Percentiles rank a stretch among this genome's conserved stretches.
Conservation (phyloP, 2,888 invertebrate species). For the Eristalis tenax region DNA sequence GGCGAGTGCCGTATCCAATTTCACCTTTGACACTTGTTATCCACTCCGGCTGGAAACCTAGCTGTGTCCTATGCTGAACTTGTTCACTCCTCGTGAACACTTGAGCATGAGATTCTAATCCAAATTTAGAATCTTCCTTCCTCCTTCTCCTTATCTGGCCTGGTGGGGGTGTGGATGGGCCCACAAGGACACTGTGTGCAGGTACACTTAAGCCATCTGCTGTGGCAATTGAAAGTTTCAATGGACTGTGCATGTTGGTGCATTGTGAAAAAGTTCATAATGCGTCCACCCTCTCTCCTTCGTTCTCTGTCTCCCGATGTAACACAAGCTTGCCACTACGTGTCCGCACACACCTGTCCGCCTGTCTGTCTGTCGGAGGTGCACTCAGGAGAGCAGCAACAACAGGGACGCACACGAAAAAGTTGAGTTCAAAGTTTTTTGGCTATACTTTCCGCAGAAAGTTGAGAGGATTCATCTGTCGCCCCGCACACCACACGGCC, state of each 20-base stretch:
- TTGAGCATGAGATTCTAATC: slow-evolving; percentile 58
- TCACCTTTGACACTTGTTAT: slow-evolving; percentile 65
- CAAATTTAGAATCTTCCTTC: slow-evolving; percentile 52
- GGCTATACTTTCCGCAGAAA: not conserved
- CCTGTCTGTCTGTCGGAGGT: not conserved
- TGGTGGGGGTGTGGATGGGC: not conserved
- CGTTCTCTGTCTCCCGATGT: slow-evolving; percentile 5
- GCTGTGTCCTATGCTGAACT: slow-evolving; percentile 22
- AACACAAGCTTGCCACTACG: slow-evolving; percentile 1
- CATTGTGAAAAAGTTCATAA: slow-evolving; percentile 6
- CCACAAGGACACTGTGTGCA: not conserved
- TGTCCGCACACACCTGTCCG: not conserved
- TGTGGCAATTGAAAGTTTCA: slow-evolving; percentile 50
- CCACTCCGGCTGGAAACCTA: slow-evolving; percentile 17
- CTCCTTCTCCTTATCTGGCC: not conserved
- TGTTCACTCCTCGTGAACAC: slow-evolving; percentile 37
- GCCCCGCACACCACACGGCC: not conserved
- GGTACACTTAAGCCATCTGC: slow-evolving; percentile 42
- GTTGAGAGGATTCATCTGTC: not conserved
- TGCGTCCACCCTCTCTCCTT: not conserved
- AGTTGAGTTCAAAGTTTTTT: slow-evolving; percentile 1
- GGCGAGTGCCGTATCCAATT: slow-evolving; percentile 54
- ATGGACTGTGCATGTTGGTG: slow-evolving; percentile 24
- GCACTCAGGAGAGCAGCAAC: not conserved
- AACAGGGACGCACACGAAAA: not conserved